Base-by-base conservation (phyloP, 1,140 invertebrate genomes). In the Sycophaga agraensis region DNA sequence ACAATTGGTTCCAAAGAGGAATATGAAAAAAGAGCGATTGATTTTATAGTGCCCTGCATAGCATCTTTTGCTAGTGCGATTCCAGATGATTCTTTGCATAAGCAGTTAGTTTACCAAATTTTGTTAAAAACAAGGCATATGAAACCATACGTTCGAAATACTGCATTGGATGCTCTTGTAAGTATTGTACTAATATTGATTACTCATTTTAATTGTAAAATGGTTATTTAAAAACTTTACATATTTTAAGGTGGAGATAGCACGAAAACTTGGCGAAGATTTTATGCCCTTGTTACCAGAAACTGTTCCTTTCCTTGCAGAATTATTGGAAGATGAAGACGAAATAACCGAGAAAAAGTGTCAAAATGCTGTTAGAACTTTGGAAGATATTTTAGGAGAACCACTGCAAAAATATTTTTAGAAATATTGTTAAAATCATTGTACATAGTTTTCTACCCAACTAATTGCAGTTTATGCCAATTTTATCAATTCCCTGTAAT, bases 101-200 rank as follows among this genome's bases (percentile, higher is more conserved):
- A 95, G 73, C 86, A 90, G 67, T 78, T 97, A 3, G 93, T 95
- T 72, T 93, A 94, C 77, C 91, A 96, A 77, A 87, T 95, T 51
- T 78, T 96, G 16, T 80, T 96, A 42, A 97, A 96, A 79, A 93
- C 92, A 0, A 85, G 91, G 65, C 87, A 92, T 69, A 83, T 85
- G 66, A 86, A 87, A 51, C 81, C 89, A n/a, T 64, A 72, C 8
- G 76, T 82, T 2, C 68, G 79, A 39, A 73, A 70, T 11, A 70
- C 74, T 1, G 75, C 76, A 0, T 43, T 80, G 4, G 72, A 70
- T 50, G 68, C 74, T 39, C 39, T 82, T 54, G 78, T 80, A 61
- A 77, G 65, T 59, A 45, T 37, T 49, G 17, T 59, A 54, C 37
- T 53, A 19, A 28, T 24, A 46, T 34, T 19, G 50, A 37, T 42